Evolutionary conservation across 30 jellyfish, hydroid and myxozoan genomes (phyloP).

Genomic region (Nemopilema nomurai): DNA sequence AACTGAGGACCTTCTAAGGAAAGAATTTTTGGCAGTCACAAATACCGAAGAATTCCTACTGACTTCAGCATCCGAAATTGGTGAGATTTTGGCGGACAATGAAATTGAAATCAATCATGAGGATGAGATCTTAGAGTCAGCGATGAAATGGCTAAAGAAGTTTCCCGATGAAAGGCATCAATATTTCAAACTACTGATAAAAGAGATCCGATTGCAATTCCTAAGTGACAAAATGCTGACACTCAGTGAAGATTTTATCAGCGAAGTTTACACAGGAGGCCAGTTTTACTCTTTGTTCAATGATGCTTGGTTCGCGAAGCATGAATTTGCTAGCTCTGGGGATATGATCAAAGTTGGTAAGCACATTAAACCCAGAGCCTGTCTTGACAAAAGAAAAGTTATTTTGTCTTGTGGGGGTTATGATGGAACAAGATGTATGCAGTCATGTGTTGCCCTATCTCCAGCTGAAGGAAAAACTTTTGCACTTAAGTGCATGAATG

Average conservation of each 20-base stretch:
- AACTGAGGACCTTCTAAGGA: slow-evolving; percentile 56
- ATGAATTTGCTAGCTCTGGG: background rate
- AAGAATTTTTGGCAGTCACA: slow-evolving; percentile 48
- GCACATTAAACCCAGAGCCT: slow-evolving; percentile 66
- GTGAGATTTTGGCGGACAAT: slow-evolving; percentile 66
- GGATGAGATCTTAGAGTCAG: slow-evolving; percentile 65
- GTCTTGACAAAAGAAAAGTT: slow-evolving; percentile 73
- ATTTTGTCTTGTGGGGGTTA: slow-evolving; percentile 91
- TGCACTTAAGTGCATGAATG: slow-evolving; percentile 69
- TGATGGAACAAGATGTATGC: slow-evolving; percentile 87
- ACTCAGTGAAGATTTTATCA: slow-evolving; percentile 11
- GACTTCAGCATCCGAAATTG: slow-evolving; percentile 28
- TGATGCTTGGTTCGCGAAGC: slow-evolving; percentile 38
- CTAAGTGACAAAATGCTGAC: slow-evolving; percentile 42
- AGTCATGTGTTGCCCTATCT: slow-evolving; percentile 68
- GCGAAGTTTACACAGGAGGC: background rate
- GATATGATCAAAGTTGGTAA: slow-evolving; percentile 50
- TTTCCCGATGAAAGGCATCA: slow-evolving; percentile 22
- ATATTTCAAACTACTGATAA: slow-evolving; percentile 30
- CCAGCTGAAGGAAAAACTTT: slow-evolving; percentile 37
- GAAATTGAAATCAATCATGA: slow-evolving; percentile 67
- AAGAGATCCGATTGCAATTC: slow-evolving; percentile 71
- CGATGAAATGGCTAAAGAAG: slow-evolving; percentile 57
- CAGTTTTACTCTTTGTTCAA: background rate
- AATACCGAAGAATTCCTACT: slow-evolving; percentile 62